phyloP scores from a whole-genome alignment of 2,797 vertebrate species.

The Ptychobarbus kaznakovi region DNA sequence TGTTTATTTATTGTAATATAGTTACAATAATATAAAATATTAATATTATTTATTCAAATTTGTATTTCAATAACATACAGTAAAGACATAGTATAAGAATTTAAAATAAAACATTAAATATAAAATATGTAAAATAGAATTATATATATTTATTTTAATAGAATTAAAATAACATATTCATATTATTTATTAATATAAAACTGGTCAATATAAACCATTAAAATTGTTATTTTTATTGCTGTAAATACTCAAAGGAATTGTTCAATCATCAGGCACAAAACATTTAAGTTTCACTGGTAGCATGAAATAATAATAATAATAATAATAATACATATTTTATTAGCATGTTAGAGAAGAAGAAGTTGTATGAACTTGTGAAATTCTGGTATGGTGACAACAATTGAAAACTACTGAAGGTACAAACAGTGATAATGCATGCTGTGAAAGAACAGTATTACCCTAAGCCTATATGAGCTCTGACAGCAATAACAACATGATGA shows the following conservation, averaged over 20 bases:
- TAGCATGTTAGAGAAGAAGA: background rate
- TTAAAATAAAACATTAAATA: background rate
- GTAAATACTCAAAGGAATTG: background rate
- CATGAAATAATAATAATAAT: background rate
- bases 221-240: background rate
- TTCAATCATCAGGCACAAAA: background rate
- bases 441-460: background rate
- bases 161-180: background rate
- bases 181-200: background rate
- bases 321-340: background rate
- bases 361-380: background rate
- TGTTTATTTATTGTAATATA: no score
- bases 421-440: background rate
- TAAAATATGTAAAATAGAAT: background rate
- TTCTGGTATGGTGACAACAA: background rate
- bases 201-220: background rate
- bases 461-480: background rate
- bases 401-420: background rate
- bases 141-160: background rate
- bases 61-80: background rate
- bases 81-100: background rate
- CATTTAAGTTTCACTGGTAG: background rate
- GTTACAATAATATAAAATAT: background rate
- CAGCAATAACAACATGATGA: constrained; percentile 3
- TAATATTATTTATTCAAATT: background rate